A percentile compares a stretch with the other conserved stretches of the same genome.
These are phyloP conservation scores for Pelvicachromis taeniatus DNA, from an alignment of 2,113 vertebrate genomes.

Conservation along the genomic window DNA sequence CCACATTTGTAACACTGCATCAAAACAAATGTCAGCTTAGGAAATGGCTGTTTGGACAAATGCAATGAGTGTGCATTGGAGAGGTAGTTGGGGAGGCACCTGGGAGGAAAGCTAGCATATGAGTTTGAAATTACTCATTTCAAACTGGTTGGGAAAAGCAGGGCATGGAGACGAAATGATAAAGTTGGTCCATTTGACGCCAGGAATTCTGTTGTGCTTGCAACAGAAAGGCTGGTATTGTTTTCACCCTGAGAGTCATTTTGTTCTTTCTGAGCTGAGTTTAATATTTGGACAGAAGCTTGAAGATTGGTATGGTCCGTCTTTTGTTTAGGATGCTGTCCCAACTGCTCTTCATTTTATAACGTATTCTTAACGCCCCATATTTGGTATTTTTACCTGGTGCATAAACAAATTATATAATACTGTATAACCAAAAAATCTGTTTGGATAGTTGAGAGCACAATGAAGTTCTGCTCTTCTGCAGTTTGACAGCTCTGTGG, in stretches of 20 bases:
- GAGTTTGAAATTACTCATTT: background rate
- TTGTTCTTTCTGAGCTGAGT: background rate
- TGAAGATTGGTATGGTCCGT: background rate
- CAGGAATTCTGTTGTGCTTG: background rate
- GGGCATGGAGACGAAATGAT: background rate
- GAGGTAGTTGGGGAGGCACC: background rate
- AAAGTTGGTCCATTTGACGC: background rate
- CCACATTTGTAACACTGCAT: background rate
- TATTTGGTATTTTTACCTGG: background rate
- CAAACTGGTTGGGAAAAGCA: background rate
- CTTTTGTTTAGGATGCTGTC: background rate
- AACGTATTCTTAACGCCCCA: background rate
- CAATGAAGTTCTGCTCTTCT: background rate
- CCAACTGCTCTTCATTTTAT: background rate
- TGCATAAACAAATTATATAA: background rate
- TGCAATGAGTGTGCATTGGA: background rate
- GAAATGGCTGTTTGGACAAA: background rate
- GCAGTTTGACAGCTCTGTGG: background rate
- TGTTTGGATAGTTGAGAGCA: background rate
- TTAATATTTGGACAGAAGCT: background rate
- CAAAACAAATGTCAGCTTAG: background rate
- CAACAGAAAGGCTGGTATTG: background rate
- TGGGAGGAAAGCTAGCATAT: background rate
- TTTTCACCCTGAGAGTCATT: background rate
- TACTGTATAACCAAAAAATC: background rate